Conservation (phyloP, 2,113 vertebrate genomes). For the Orientallactaga bullata region DNA sequence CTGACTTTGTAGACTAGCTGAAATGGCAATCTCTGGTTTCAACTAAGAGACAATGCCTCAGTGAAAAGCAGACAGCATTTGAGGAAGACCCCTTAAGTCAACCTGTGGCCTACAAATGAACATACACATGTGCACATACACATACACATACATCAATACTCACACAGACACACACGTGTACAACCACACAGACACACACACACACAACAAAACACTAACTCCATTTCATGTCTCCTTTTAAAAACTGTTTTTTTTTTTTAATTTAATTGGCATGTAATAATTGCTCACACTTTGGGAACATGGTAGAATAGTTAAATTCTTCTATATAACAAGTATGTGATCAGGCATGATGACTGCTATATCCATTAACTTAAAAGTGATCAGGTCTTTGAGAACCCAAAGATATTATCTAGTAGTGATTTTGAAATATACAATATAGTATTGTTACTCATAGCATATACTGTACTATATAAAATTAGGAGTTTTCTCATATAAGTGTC, state of each 20-base stretch:
- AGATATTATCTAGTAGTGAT: neutral
- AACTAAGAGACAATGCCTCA: too few relatives aligned
- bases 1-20: too few relatives aligned
- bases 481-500: neutral
- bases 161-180: too few relatives aligned
- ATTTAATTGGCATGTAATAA: neutral
- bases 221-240: neutral
- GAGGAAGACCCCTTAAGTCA: too few relatives aligned
- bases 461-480: neutral
- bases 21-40: too few relatives aligned
- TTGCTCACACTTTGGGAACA: neutral
- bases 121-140: too few relatives aligned
- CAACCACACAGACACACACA: too few relatives aligned
- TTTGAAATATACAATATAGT: neutral
- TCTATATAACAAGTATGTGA: neutral
- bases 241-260: neutral
- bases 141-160: too few relatives aligned
- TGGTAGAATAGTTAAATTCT: neutral
- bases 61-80: too few relatives aligned
- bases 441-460: neutral
- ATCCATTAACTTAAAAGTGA: neutral
- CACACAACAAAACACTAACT: too few relatives aligned
- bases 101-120: too few relatives aligned
- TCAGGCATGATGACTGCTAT: neutral
- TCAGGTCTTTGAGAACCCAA: neutral